These are phyloP conservation scores for Limenitis camilla DNA, from an alignment of 2,888 invertebrate genomes.

Conservation along the genomic window DNA sequence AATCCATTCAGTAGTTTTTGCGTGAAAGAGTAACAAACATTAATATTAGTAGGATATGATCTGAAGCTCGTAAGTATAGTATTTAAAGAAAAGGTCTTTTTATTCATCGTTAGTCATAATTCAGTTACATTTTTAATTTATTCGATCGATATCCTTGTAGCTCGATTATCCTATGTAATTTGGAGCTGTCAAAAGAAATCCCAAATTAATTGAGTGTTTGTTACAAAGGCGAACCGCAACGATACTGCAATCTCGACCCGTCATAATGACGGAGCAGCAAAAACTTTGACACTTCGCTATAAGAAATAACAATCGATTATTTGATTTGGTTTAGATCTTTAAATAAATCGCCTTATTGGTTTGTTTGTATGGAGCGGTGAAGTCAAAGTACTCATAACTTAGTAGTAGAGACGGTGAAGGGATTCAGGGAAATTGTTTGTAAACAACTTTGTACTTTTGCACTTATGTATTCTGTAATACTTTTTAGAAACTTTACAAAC, in stretches of 20 bases:
- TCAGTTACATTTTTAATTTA: no score
- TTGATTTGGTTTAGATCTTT: constrained; percentile 47
- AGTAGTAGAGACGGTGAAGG: constrained; percentile 1
- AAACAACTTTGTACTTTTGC: constrained; percentile 50
- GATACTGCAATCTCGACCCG: constrained; percentile 54
- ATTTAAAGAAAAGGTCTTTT: no score
- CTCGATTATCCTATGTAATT: constrained; percentile 45
- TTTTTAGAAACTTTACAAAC: no score
- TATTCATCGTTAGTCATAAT: no score
- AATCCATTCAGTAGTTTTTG: no score
- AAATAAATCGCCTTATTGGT: constrained; percentile 36
- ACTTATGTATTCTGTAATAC: constrained; percentile 30
- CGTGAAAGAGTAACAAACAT: no score
- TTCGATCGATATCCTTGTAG: constrained; percentile 7
- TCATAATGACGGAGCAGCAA: constrained; percentile 63
- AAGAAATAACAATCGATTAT: constrained; percentile 55
- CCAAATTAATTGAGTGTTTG: constrained; percentile 61
- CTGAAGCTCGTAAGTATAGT: no score
- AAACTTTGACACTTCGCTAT: constrained; percentile 54
- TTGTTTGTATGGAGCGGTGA: constrained; percentile 22
- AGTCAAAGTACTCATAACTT: constrained; percentile 19
- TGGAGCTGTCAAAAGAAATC: constrained; percentile 58
- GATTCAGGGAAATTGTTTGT: constrained; percentile 45
- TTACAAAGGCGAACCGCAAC: constrained; percentile 46
- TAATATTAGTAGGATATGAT: no score